Conservation (phyloP, 1,140 invertebrate genomes). For the Pogonognathellus flavescens region DNA sequence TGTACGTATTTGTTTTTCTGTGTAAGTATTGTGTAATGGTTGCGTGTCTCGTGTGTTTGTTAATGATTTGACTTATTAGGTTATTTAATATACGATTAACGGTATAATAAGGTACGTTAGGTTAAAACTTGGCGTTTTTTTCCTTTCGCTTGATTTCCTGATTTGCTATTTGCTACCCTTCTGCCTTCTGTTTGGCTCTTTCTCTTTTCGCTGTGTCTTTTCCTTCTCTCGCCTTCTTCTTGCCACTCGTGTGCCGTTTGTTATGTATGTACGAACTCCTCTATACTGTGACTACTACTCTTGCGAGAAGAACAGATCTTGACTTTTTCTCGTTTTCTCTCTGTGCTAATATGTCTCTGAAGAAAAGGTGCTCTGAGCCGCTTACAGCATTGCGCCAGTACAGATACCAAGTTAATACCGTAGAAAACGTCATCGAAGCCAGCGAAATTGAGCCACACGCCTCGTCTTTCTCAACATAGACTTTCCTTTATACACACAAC, state of each 20-base stretch:
- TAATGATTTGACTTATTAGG: too few relatives aligned
- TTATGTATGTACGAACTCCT: too few relatives aligned
- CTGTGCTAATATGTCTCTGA: constrained; percentile 26
- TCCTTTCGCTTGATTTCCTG: constrained; percentile 24
- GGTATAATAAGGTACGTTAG: too few relatives aligned
- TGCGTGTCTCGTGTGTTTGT: too few relatives aligned
- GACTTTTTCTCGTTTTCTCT: constrained; percentile 35
- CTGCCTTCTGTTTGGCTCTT: not conserved
- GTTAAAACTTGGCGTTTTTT: constrained; percentile 1
- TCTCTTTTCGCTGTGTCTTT: constrained; percentile 14
- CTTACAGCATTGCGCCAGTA: constrained; percentile 45
- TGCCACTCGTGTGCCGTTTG: not conserved
- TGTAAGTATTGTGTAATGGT: too few relatives aligned
- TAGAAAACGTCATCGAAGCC: constrained; percentile 39
- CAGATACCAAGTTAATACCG: constrained; percentile 17
- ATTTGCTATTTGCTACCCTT: constrained; percentile 14
- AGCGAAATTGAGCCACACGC: constrained; percentile 7
- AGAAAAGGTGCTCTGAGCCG: constrained; percentile 23
- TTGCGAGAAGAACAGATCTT: not conserved
- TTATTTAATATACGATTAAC: too few relatives aligned
- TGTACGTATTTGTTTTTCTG: too few relatives aligned
- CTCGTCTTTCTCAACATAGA: constrained; percentile 16
- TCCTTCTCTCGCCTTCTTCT: not conserved
- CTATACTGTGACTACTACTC: not conserved
- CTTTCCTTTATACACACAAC: not conserved